These are phyloP conservation scores for Sylvilagus bachmani DNA, from an alignment of 2,113 vertebrate species.

Conservation along the genomic window DNA sequence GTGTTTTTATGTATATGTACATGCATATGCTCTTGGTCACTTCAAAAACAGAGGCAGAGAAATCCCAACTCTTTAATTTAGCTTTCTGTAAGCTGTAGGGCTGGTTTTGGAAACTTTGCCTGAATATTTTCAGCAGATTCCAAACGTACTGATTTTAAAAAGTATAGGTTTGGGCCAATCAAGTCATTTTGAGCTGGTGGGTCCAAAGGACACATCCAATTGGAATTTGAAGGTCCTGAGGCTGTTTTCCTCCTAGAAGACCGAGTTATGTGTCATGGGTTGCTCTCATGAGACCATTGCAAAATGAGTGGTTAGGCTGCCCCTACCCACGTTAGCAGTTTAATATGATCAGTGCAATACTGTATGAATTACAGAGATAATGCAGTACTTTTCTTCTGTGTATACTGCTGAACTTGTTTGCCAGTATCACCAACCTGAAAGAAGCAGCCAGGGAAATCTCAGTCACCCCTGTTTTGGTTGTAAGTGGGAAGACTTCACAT, in stretches of 20 bases:
- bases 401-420: not conserved
- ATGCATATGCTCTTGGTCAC: rapidly evolving
- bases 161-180: not conserved
- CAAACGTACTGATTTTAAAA: not conserved
- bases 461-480: not conserved
- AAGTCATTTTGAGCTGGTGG: not conserved
- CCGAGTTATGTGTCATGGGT: not conserved
- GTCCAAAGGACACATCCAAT: not conserved
- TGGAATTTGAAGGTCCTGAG: not conserved
- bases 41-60: not conserved
- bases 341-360: too few species aligned
- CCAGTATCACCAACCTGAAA: not conserved
- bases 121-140: not conserved
- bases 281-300: not conserved
- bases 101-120: not conserved
- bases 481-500: not conserved
- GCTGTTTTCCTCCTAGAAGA: not conserved
- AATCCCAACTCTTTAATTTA: not conserved
- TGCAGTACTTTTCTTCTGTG: not conserved
- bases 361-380: not conserved
- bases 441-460: not conserved
- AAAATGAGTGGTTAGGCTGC: too few species aligned
- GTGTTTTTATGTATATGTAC: not conserved
- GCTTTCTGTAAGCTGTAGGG: not conserved
- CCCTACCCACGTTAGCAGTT: not conserved